Conservation (phyloP, 53 echinoderm and acorn worm genomes). For the Echinarachnius parma region DNA sequence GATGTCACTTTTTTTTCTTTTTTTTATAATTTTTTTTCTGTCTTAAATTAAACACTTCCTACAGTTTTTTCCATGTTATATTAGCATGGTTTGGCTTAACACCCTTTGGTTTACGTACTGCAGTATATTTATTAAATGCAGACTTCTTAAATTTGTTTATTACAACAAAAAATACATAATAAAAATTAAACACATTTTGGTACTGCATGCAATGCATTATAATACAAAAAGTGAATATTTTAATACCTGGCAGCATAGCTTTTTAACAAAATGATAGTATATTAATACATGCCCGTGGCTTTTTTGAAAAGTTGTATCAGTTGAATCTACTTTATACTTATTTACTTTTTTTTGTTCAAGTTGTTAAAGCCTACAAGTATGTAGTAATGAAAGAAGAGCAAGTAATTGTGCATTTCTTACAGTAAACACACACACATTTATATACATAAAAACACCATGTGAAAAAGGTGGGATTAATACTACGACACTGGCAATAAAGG, state of each 20-base stretch:
- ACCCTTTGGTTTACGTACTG: slow-evolving; percentile 47
- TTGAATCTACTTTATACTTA: background rate
- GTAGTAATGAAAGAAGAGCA: slow-evolving; percentile 34
- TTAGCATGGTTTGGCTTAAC: slow-evolving; percentile 26
- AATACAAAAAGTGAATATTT: slow-evolving; percentile 11
- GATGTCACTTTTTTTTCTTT: slow-evolving; percentile 18
- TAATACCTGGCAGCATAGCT: slow-evolving; percentile 21
- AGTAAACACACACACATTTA: slow-evolving; percentile 31
- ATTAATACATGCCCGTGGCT: slow-evolving; percentile 24
- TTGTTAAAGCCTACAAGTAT: background rate
- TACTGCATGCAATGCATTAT: slow-evolving; percentile 42
- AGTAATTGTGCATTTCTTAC: slow-evolving; percentile 33
- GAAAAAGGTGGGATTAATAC: slow-evolving; percentile 39
- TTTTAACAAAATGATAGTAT: slow-evolving; percentile 21
- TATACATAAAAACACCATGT: slow-evolving; percentile 31
- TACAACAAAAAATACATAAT: slow-evolving; percentile 30
- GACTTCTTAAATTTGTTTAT: background rate
- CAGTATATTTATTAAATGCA: no score
- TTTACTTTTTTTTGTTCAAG: background rate
- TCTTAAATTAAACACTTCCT: slow-evolving; percentile 6
- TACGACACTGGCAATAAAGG: slow-evolving; percentile 46
- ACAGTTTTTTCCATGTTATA: slow-evolving; percentile 7
- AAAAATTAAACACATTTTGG: slow-evolving; percentile 4
- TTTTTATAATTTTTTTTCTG: slow-evolving; percentile 28
- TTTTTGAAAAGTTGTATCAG: background rate